Evolutionary conservation across 2,888 invertebrate genomes (phyloP).

Genomic region (Tubulanus polymorphus): DNA sequence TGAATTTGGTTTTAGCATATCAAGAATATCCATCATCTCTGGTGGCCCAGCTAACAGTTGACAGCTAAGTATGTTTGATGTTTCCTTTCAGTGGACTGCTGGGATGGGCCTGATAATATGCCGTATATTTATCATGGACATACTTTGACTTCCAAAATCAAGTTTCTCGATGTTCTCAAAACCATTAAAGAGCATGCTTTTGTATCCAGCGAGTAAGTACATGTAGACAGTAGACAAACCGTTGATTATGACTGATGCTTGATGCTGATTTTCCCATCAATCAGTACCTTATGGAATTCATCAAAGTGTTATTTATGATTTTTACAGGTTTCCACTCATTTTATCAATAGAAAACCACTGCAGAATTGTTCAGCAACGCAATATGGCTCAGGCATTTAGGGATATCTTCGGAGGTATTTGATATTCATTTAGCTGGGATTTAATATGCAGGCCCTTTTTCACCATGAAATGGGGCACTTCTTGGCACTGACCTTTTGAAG

Average conservation of each 20-base stretch:
- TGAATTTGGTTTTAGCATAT: no score
- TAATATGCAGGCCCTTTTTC: no score
- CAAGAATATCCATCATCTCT: no score
- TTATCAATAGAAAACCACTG: slow-evolving; percentile 54
- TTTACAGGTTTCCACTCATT: slow-evolving; percentile 48
- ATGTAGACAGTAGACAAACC: neutral
- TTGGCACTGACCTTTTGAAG: no score
- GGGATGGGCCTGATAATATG: slow-evolving; percentile 92
- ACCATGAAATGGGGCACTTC: no score
- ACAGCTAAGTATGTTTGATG: no score
- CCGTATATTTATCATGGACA: slow-evolving; percentile 97
- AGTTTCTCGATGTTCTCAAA: slow-evolving; percentile 87
- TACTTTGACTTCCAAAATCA: slow-evolving; percentile 91
- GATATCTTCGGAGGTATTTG: slow-evolving; percentile 43
- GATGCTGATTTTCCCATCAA: no score
- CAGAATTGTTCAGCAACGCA: slow-evolving; percentile 47
- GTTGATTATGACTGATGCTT: no score
- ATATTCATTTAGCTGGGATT: no score
- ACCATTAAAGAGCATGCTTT: slow-evolving; percentile 96
- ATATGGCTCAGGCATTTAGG: slow-evolving; percentile 50
- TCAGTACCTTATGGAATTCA: no score
- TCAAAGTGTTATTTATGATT: neutral
- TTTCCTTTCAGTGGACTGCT: slow-evolving; percentile 72
- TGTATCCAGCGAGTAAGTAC: slow-evolving; percentile 63
- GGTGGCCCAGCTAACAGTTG: no score